Evolutionary conservation across 2,797 vertebrate species (phyloP).

Genomic region (Odontamblyopus rebecca): DNA sequence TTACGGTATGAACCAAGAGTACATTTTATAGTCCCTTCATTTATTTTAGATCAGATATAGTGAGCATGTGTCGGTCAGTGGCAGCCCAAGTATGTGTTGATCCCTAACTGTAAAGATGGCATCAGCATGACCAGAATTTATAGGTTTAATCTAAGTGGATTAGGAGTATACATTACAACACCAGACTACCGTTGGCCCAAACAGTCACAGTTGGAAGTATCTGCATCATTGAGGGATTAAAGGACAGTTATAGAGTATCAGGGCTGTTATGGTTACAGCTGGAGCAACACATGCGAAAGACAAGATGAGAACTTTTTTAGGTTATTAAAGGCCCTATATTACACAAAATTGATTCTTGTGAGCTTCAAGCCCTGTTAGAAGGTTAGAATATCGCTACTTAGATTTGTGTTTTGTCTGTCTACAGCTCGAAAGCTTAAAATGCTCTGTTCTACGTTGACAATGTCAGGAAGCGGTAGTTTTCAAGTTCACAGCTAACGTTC

Average conservation of each 20-base stretch:
- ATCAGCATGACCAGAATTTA: conserved; percentile 48
- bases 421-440: too few relatives aligned
- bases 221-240: conserved; percentile 34
- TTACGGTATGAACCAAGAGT: background rate
- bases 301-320: conserved; percentile 5
- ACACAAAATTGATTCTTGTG: too few relatives aligned
- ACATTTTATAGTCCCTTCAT: background rate
- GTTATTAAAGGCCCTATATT: background rate
- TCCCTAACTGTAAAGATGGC: conserved; percentile 39
- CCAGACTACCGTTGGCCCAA: conserved; percentile 30
- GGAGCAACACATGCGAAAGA: background rate
- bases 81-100: conserved; percentile 23
- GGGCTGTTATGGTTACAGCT: conserved; percentile 18
- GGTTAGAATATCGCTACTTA: too few relatives aligned
- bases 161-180: conserved; percentile 62
- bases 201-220: conserved; percentile 26
- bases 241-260: conserved; percentile 15
- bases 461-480: too few relatives aligned
- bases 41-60: conserved; percentile 5
- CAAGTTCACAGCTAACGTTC: too few relatives aligned
- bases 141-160: conserved; percentile 66
- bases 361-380: too few relatives aligned
- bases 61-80: conserved; percentile 20
- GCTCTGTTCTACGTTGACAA: too few relatives aligned
- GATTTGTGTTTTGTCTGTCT: too few relatives aligned